Conservation (phyloP, 2,113 vertebrate genomes). For the Centropus unirufus region DNA sequence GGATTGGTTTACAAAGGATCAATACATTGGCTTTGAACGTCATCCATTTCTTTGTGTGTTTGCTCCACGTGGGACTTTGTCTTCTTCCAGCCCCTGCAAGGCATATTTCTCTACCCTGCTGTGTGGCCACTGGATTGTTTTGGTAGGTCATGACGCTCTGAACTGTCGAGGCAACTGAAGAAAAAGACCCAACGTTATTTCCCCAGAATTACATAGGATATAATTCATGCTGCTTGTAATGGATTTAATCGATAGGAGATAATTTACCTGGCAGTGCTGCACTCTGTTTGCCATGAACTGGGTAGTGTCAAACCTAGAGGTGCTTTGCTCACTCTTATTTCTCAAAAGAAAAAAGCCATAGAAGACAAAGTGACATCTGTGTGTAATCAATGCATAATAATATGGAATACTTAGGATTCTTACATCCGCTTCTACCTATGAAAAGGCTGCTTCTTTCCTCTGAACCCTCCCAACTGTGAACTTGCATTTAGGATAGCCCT, state of each 20-base stretch:
- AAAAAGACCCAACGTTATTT: rapidly evolving
- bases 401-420: background rate
- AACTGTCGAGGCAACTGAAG: background rate
- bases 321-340: background rate
- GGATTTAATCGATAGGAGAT: background rate
- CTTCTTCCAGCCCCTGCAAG: background rate
- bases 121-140: rapidly evolving
- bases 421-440: background rate
- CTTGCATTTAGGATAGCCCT: background rate
- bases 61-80: background rate
- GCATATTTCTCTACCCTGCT: rapidly evolving
- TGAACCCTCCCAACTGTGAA: background rate
- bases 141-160: background rate
- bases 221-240: background rate
- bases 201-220: background rate
- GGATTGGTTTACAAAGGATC: background rate
- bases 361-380: background rate
- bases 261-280: background rate
- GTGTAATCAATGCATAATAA: background rate
- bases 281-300: background rate
- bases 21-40: background rate
- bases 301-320: background rate
- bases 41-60: background rate
- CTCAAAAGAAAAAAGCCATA: background rate
- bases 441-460: background rate